phyloP scores from a whole-genome alignment of 92 coral and sea anemone species.

The Bergia sp. region DNA sequence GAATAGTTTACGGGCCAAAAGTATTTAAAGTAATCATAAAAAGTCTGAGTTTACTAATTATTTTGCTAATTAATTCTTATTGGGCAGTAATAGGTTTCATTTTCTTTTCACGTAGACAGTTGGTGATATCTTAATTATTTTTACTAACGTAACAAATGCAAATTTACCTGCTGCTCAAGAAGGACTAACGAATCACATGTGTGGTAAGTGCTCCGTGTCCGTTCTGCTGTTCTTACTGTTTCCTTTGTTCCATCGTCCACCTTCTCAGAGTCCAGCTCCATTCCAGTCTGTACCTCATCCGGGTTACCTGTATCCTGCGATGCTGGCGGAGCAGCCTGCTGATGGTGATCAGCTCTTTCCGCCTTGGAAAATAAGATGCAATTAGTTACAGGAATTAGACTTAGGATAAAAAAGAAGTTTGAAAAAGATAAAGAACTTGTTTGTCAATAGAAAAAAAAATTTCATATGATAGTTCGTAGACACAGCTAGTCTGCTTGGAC shows the following conservation, averaged over 20 bases:
- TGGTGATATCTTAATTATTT: too few relatives aligned
- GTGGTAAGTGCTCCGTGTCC: constrained; percentile 70
- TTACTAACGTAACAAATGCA: background rate
- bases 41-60: too few relatives aligned
- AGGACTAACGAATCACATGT: constrained; percentile 58
- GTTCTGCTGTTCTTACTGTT: constrained; percentile 27
- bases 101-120: too few relatives aligned
- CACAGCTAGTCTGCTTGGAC: too few relatives aligned
- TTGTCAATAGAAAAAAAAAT: too few relatives aligned
- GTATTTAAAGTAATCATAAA: too few relatives aligned
- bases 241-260: constrained; percentile 19
- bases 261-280: constrained; percentile 41
- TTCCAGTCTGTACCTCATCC: constrained; percentile 38
- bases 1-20: too few relatives aligned
- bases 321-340: constrained; percentile 22
- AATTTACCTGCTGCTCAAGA: constrained; percentile 63
- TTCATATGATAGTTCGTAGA: too few relatives aligned
- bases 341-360: background rate
- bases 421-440: background rate
- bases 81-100: too few relatives aligned
- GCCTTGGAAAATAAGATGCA: background rate
- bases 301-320: constrained; percentile 7
- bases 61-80: too few relatives aligned
- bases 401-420: background rate
- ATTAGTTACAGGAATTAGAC: too few relatives aligned